Percentiles rank a stretch among this genome's conserved stretches.
Conservation (phyloP, 1,140 invertebrate species). For the Heterodera carotae region DNA sequence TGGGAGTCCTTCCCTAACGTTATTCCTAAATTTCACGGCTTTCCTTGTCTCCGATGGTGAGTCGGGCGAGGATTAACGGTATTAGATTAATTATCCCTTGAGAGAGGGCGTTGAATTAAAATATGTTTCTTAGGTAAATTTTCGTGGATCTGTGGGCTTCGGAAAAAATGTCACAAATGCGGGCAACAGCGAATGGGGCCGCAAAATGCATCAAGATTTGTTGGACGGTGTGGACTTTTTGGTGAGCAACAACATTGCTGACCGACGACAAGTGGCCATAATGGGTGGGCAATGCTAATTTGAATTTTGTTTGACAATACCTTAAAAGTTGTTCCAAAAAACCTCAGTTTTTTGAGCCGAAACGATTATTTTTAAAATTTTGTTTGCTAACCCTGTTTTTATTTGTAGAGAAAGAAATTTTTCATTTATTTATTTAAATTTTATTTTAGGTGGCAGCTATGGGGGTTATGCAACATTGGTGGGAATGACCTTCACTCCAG, state of each 20-base stretch:
- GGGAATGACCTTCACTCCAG: slow-evolving; percentile 65
- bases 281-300: slow-evolving; percentile 49
- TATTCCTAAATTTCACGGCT: too few species aligned
- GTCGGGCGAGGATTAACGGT: too few species aligned
- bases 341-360: too few species aligned
- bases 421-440: not conserved
- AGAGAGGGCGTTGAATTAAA: too few species aligned
- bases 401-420: too few species aligned
- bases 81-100: too few species aligned
- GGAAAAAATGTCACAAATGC: slow-evolving; percentile 62
- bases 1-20: too few species aligned
- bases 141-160: slow-evolving; percentile 63
- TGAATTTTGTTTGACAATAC: not conserved
- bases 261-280: slow-evolving; percentile 54
- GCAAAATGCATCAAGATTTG: slow-evolving; percentile 64
- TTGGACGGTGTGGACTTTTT: slow-evolving; percentile 62
- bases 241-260: slow-evolving; percentile 59
- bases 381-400: too few species aligned
- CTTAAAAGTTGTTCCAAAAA: too few species aligned
- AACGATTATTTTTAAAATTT: too few species aligned
- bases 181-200: slow-evolving; percentile 64
- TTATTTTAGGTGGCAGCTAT: slow-evolving; percentile 55
- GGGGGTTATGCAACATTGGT: slow-evolving; percentile 65
- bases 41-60: too few species aligned
- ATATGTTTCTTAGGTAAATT: slow-evolving; percentile 56